Conservation (phyloP, 2,797 vertebrate genomes). For the Pseudomugil tenellus region DNA sequence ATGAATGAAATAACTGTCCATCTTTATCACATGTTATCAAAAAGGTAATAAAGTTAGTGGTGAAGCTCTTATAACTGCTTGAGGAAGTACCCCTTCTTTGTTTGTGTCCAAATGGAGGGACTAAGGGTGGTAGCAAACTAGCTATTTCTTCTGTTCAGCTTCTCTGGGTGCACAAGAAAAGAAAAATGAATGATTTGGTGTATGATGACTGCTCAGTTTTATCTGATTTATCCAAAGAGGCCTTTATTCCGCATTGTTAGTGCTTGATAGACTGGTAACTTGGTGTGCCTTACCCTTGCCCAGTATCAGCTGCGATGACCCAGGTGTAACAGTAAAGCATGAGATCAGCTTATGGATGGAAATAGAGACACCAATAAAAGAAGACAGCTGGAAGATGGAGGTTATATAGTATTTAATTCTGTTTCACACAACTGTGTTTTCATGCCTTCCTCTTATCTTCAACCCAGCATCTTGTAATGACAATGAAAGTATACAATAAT, state of each 20-base stretch:
- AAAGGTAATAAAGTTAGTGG: not conserved
- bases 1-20: not conserved
- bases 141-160: too few species aligned
- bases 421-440: conserved; percentile 17
- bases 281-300: not conserved
- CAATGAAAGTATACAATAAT: conserved; percentile 27
- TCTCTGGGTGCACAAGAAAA: too few species aligned
- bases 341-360: not conserved
- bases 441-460: conserved; percentile 12
- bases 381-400: conserved; percentile 6
- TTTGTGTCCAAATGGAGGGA: too few species aligned
- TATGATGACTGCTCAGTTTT: not conserved
- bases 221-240: not conserved
- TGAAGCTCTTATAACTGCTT: not conserved
- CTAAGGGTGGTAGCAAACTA: too few species aligned
- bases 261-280: not conserved
- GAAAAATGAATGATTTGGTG: too few species aligned
- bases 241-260: not conserved
- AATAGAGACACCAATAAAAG: not conserved
- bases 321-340: not conserved
- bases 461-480: conserved; percentile 34
- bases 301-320: not conserved
- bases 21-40: not conserved
- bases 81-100: not conserved
- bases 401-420: conserved; percentile 4